Evolutionary conservation across 53 echinoderm and acorn worm genomes (phyloP), one percentile per base, ranked within the genome.

Genomic region (Astropecten irregularis): DNA sequence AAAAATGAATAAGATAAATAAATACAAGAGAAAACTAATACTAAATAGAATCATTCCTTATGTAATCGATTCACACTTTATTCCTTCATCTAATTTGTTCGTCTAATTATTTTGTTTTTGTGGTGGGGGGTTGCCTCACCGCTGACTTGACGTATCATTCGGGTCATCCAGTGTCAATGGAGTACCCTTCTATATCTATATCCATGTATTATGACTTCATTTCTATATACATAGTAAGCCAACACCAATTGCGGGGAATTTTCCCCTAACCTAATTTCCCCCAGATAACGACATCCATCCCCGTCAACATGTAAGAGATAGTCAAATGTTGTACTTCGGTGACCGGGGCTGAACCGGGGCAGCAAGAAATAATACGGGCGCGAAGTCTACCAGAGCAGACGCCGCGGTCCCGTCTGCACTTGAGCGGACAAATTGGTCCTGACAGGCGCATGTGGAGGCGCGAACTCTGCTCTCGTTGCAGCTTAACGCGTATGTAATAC

Each of bases 221-320:
- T 16, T 55, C n/a, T n/a, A n/a, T n/a, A n/a, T n/a, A 25, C 22
- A 37, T 8, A 20, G 56, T 33, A 74, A 64, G 64, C 9, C 40
- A 74, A 54, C 40, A 56, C 74, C 54, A 40, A 55, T 57, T 37
- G 74, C 34, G 31, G 74, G 74, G 38, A 74, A 56, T 55, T 16
- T 74, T 22, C 74, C 16, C 40, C 74, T 74, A 74, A 74, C 74
- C 74, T 40, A 74, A 74, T 74, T 74, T 55, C 74, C 74, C n/a
- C 74, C 57, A 56, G 74, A 55, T 74, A 55, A n/a, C 74, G 56
- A 54, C 36, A 54, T 37, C 31, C 37, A 32, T 35, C 55, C 57
- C 39, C 18, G 74, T 74, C 39, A 74, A 74, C 74, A 74, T 74
- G 74, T 74, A 74, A 74, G 74, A 74, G 74, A 74, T 74, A 74